phyloP scores from a whole-genome alignment of 2,888 invertebrate genomes.

The Keiferia lycopersicella region DNA sequence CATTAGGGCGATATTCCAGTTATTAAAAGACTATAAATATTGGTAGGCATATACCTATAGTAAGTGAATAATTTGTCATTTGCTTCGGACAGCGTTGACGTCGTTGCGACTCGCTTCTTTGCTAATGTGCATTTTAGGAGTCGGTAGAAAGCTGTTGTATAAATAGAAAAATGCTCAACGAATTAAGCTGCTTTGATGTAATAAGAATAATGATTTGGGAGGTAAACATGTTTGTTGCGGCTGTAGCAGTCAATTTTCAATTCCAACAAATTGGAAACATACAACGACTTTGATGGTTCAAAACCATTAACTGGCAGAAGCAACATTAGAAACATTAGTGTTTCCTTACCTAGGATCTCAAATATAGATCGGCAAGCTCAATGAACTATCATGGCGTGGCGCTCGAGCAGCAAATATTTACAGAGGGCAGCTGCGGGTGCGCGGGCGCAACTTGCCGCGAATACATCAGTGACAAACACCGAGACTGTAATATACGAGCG shows the following conservation, averaged over 20 bases:
- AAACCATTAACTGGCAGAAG: constrained; percentile 31
- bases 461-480: constrained; percentile 57
- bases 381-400: constrained; percentile 63
- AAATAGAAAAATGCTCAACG: constrained; percentile 40
- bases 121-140: constrained; percentile 63
- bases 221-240: neutral
- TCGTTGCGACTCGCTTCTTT: constrained; percentile 47
- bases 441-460: constrained; percentile 42
- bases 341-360: constrained; percentile 57
- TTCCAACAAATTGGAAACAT: constrained; percentile 5
- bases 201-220: neutral
- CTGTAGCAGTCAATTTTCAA: neutral
- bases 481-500: constrained; percentile 10
- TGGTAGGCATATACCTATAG: constrained; percentile 54
- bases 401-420: constrained; percentile 62
- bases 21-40: constrained; percentile 35
- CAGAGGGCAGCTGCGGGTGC: constrained; percentile 57
- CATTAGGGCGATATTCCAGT: constrained; percentile 34
- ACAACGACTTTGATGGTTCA: neutral
- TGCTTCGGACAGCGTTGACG: constrained; percentile 66
- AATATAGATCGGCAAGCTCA: constrained; percentile 66
- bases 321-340: constrained; percentile 49
- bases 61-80: constrained; percentile 74
- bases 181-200: neutral
- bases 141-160: constrained; percentile 41